Conservation (phyloP, 1,140 invertebrate species). For the Oppia nitens region DNA sequence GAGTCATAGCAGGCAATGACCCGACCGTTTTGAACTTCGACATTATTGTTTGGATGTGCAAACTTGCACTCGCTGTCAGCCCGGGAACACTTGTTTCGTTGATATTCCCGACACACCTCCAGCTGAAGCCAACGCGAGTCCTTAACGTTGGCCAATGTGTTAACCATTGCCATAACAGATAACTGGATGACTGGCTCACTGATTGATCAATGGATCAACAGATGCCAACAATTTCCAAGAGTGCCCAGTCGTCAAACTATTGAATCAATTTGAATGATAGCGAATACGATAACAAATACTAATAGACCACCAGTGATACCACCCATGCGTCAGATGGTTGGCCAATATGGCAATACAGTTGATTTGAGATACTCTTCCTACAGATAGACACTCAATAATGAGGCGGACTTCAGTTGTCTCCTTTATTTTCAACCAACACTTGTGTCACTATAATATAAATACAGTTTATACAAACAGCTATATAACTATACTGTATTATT, state of each 20-base stretch:
- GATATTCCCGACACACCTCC: constrained; percentile 98
- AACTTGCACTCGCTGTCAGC: constrained; percentile 98
- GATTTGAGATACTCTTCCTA: background rate
- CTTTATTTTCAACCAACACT: background rate
- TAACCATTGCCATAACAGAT: constrained; percentile 13
- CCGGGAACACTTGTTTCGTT: constrained; percentile 96
- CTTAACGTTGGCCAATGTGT: constrained; percentile 36
- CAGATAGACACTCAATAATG: background rate
- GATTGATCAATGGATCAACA: background rate
- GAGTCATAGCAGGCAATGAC: constrained; percentile 99
- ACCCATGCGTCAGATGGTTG: background rate
- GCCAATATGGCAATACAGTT: background rate
- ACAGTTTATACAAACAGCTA: too few species aligned
- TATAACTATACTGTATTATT: too few species aligned
- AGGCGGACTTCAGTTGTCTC: background rate
- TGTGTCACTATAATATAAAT: background rate
- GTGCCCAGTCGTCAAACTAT: background rate
- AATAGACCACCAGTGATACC: background rate
- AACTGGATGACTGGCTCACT: too few species aligned
- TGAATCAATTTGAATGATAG: background rate
- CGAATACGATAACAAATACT: background rate
- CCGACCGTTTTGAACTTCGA: constrained; percentile 98
- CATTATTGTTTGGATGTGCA: constrained; percentile 95
- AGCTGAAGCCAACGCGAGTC: constrained; percentile 98
- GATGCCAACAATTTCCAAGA: background rate